phyloP scores from a whole-genome alignment of 2,113 vertebrate species.

The Hemicordylus capensis region DNA sequence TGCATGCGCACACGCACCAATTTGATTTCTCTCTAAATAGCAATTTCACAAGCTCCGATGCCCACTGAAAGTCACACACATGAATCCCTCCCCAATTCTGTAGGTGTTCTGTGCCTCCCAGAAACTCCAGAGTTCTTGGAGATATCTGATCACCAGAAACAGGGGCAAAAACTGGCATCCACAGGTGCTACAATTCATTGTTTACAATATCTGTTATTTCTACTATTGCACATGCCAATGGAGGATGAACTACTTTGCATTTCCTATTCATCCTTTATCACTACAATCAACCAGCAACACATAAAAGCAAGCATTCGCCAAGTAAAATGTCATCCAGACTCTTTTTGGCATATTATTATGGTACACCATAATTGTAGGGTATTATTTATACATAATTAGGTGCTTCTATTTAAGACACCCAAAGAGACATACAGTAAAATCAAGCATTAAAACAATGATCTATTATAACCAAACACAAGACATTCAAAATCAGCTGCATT shows the following conservation, averaged over 20 bases:
- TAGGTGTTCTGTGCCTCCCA: fast-evolving
- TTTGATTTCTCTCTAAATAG: fast-evolving
- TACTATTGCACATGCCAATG: neutral
- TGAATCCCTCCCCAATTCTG: neutral
- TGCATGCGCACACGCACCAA: fast-evolving
- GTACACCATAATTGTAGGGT: neutral
- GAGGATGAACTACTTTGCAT: neutral
- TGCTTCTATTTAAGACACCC: neutral
- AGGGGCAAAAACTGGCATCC: neutral
- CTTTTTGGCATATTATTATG: neutral
- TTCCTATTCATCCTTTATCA: neutral
- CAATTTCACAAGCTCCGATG: neutral
- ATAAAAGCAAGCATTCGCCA: neutral
- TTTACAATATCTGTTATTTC: neutral
- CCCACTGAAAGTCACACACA: neutral
- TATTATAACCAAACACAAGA: neutral
- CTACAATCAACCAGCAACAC: neutral
- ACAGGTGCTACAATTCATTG: no score
- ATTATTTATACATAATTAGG: neutral
- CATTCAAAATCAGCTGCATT: neutral
- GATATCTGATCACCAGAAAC: neutral
- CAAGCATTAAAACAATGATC: neutral
- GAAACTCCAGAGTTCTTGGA: neutral
- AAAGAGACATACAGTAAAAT: neutral
- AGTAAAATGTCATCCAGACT: neutral